Percentiles rank a stretch among this genome's conserved stretches.
These are phyloP conservation scores for Acanthacorydalis orientalis DNA, from an alignment of 2,888 invertebrate species.

Conservation along the genomic window DNA sequence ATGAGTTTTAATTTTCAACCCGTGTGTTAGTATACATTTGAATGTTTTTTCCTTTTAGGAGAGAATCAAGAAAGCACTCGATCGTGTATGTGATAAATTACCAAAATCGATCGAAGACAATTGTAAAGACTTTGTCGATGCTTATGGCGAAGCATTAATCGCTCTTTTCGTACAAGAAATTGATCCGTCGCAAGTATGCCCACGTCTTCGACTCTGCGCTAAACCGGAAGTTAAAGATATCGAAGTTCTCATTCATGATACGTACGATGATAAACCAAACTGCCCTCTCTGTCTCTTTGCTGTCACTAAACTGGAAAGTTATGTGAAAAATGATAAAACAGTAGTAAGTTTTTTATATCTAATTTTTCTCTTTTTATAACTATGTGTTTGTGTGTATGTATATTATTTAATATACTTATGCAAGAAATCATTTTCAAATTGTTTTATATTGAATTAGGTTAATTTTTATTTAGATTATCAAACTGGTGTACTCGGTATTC, in stretches of 20 bases:
- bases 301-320: slow-evolving; percentile 54
- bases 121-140: slow-evolving; percentile 58
- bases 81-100: slow-evolving; percentile 49
- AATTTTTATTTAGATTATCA: no score
- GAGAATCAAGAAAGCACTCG: slow-evolving; percentile 46
- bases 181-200: slow-evolving; percentile 61
- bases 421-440: no score
- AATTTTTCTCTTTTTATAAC: no score
- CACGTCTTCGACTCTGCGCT: slow-evolving; percentile 52
- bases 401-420: no score
- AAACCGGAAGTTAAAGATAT: slow-evolving; percentile 31
- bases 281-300: slow-evolving; percentile 77
- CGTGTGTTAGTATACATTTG: background rate
- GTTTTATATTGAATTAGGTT: no score
- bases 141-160: slow-evolving; percentile 65
- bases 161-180: slow-evolving; percentile 63
- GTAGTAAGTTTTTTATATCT: slow-evolving; percentile 34
- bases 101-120: slow-evolving; percentile 42
- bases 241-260: slow-evolving; percentile 31
- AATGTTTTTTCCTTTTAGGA: slow-evolving; percentile 30
- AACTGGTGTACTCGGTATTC: no score
- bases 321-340: slow-evolving; percentile 55
- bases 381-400: no score
- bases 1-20: background rate
- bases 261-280: slow-evolving; percentile 41